A percentile compares a stretch with the other conserved stretches of the same genome.
These are phyloP conservation scores for Hemicentrotus pulcherrimus DNA, from an alignment of 35 echinoderm and acorn worm genomes.

Conservation along the genomic window DNA sequence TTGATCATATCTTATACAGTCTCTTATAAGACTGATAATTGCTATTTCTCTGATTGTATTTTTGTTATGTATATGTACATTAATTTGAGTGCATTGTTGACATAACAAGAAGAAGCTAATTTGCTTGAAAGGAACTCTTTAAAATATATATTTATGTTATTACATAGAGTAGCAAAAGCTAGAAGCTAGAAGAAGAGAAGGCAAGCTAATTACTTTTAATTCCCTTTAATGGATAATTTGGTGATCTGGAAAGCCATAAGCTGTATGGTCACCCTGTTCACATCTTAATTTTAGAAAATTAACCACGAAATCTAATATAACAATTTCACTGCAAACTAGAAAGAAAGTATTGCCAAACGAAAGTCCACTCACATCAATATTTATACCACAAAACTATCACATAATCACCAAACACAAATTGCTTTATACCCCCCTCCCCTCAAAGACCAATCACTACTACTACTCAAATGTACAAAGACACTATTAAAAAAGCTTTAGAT, in stretches of 20 bases:
- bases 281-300: background rate
- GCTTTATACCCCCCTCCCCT: too few species aligned
- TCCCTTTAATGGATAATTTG: background rate
- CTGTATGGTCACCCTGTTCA: background rate
- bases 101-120: background rate
- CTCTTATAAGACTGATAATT: too few species aligned
- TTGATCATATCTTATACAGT: too few species aligned
- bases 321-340: background rate
- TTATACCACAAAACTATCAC: background rate
- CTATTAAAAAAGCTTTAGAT: background rate
- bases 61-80: background rate
- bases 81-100: background rate
- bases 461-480: background rate
- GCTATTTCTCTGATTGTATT: too few species aligned
- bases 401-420: background rate
- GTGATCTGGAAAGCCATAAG: too few species aligned
- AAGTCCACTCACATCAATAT: background rate
- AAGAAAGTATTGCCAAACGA: background rate
- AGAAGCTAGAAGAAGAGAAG: background rate
- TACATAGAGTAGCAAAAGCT: background rate
- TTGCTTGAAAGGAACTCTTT: background rate
- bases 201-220: background rate
- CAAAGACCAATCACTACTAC: background rate
- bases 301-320: background rate
- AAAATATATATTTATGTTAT: background rate